Base-by-base conservation (phyloP, 2,888 invertebrate species). In the Drosophila planitibia region DNA sequence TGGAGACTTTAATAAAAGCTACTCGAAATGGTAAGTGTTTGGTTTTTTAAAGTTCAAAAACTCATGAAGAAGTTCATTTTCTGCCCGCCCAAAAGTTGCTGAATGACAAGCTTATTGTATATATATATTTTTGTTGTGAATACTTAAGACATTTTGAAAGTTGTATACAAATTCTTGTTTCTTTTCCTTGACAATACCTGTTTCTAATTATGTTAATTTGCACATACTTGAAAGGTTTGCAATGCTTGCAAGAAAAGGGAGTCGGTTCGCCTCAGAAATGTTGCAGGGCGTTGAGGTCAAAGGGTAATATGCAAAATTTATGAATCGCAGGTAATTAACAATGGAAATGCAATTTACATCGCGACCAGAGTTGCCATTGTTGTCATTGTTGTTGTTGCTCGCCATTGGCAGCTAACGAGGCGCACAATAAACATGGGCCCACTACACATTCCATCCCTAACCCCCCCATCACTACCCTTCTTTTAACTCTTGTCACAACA, bases 281-380 rank as follows among this genome's bases (percentile, higher is more conserved):
- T 33, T 37, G 22, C 39, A n/a, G 47, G 49, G 41, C 59, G 65
- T 53, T 69, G 69, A 64, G 79, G 74, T 79, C 70, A 81, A 78
- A 78, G 68, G 66, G 67, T 70, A 69, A 74, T 4, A 47, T 87
- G 78, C 61, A 74, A 83, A 89, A 81, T 87, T 87, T 81, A 85
- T 82, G 76, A 82, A 89, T 83, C 74, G 80, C 88, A 76, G 80
- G 82, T 90, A 91, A 91, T 91, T 90, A 91, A 91, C 91, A 91
- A 85, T 89, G 83, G 80, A 83, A 90, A 82, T 89, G 88, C 86
- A 91, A 91, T 91, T 91, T 89, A 79, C 81, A 76, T 69, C 69
- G 82, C 80, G 64, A 49, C 80, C 75, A 67, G 73, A 57, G 71
- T 71, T 74, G 68, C 63, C 73, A 70, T 80, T 89, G 90, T 75